These are phyloP conservation scores for Epinephelus coioides DNA, from an alignment of 2,797 vertebrate genomes.

Conservation along the genomic window DNA sequence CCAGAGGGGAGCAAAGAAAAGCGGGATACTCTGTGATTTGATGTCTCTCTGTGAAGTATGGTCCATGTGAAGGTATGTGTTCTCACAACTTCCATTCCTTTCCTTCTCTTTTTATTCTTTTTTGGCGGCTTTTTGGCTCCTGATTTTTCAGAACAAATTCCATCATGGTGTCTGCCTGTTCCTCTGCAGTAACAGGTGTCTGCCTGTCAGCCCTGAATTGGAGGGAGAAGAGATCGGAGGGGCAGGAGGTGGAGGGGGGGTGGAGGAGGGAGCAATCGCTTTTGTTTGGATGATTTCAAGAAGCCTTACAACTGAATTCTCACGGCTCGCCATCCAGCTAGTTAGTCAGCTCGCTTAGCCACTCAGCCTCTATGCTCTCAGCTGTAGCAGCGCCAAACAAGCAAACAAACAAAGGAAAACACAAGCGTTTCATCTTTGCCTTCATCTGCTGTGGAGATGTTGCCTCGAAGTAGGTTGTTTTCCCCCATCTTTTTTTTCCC, in stretches of 20 bases:
- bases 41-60: slow-evolving; percentile 75
- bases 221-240: slow-evolving; percentile 63
- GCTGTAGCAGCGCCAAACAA: slow-evolving; percentile 31
- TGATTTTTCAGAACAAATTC: slow-evolving; percentile 12
- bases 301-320: slow-evolving; percentile 53
- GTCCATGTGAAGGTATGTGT: slow-evolving; percentile 85
- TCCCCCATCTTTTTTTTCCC: not conserved
- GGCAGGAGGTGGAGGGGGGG: not conserved
- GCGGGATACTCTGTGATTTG: slow-evolving; percentile 39
- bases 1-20: slow-evolving; percentile 53
- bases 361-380: slow-evolving; percentile 20
- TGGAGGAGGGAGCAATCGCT: slow-evolving; percentile 47
- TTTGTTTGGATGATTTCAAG: slow-evolving; percentile 70
- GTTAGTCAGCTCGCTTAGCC: slow-evolving; percentile 53
- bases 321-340: slow-evolving; percentile 46
- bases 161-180: slow-evolving; percentile 17
- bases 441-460: slow-evolving; percentile 40
- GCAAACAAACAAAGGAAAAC: slow-evolving; percentile 16
- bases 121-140: not conserved
- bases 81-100: not conserved
- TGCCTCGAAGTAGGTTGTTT: slow-evolving; percentile 54
- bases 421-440: slow-evolving; percentile 36
- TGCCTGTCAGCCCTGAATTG: slow-evolving; percentile 62
- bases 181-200: slow-evolving; percentile 78
- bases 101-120: not conserved